Conservation (phyloP, 92 coral and sea anemone species). For the Pocillopora meandrina region DNA sequence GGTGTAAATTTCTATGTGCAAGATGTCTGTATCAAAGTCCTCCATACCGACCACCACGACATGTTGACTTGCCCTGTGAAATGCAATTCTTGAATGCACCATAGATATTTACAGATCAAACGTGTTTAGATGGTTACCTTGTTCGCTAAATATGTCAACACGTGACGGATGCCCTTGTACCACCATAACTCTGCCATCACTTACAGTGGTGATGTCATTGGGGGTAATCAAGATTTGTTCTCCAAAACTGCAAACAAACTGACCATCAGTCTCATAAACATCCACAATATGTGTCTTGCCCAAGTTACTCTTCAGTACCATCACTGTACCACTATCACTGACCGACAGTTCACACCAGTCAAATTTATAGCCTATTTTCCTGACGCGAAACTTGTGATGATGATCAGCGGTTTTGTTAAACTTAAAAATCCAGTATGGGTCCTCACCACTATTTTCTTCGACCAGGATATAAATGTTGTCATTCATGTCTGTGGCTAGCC, state of each 20-base stretch:
- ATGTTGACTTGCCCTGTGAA: constrained; percentile 5
- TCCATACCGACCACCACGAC: background rate
- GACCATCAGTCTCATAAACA: background rate
- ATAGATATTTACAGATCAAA: too few relatives aligned
- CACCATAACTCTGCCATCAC: background rate
- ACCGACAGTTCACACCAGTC: background rate
- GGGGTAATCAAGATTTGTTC: background rate
- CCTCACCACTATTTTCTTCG: background rate
- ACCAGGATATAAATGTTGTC: background rate
- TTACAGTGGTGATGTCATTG: background rate
- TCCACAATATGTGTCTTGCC: background rate
- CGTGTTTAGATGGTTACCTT: background rate
- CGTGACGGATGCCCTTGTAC: background rate
- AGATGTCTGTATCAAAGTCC: too few relatives aligned
- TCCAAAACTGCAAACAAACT: background rate
- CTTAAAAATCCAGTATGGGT: background rate
- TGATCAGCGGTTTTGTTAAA: background rate
- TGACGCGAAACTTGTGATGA: background rate
- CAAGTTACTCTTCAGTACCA: background rate
- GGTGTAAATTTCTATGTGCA: too few relatives aligned
- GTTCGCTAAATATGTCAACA: background rate
- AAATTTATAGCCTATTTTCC: too few relatives aligned
- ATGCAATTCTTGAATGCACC: background rate
- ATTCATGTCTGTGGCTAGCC: background rate
- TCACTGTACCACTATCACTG: background rate